These are phyloP conservation scores for Drosophila birchii DNA, from an alignment of 2,888 invertebrate species.

Conservation along the genomic window DNA sequence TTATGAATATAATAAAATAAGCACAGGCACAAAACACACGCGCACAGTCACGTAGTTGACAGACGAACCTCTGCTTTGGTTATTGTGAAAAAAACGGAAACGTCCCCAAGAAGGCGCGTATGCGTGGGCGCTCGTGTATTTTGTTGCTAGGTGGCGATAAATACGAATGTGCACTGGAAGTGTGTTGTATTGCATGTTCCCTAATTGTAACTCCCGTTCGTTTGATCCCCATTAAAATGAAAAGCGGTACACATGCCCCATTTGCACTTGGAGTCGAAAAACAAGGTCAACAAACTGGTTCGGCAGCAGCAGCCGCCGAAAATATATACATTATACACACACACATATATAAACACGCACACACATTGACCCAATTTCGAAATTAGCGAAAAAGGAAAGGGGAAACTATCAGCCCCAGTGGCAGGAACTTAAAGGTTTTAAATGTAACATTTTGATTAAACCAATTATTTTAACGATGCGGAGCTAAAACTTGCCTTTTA, in stretches of 20 bases:
- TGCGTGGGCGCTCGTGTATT: background rate
- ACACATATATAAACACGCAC: constrained; percentile 39
- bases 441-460: background rate
- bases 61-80: constrained; percentile 32
- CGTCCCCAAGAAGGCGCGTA: constrained; percentile 44
- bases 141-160: constrained; percentile 51
- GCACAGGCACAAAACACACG: constrained; percentile 5
- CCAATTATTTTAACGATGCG: background rate
- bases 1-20: constrained; percentile 23
- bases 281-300: constrained; percentile 79
- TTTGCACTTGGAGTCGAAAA: constrained; percentile 70
- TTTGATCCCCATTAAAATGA: constrained; percentile 40
- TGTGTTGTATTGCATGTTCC: constrained; percentile 46
- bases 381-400: constrained; percentile 53
- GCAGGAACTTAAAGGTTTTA: constrained; percentile 16
- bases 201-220: constrained; percentile 51
- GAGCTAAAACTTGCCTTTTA: constrained; percentile 68
- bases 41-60: constrained; percentile 18
- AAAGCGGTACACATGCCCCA: constrained; percentile 66
- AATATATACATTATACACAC: constrained; percentile 24
- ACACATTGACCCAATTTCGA: constrained; percentile 70
- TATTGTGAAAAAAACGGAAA: constrained; percentile 39
- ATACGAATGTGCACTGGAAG: constrained; percentile 9
- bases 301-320: constrained; percentile 45
- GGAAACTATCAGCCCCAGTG: constrained; percentile 48